Conservation (phyloP, 2,113 vertebrate species). For the Nymphicus hollandicus region DNA sequence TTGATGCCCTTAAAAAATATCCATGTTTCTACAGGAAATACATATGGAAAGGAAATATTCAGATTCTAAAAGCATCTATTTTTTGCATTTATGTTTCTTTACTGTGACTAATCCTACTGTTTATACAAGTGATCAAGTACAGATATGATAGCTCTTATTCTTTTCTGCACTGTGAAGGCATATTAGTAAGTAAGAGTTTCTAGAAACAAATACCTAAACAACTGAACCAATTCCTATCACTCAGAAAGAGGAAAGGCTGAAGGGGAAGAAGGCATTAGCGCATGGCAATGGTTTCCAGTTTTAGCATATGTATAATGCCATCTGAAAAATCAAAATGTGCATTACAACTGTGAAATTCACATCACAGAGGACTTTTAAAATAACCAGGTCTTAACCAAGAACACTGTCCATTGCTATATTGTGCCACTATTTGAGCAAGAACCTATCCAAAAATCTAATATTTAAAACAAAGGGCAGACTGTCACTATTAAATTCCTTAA, state of each 20-base stretch:
- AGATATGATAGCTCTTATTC: background rate
- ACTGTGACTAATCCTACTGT: background rate
- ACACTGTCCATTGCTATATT: background rate
- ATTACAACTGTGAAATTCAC: background rate
- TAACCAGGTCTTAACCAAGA: background rate
- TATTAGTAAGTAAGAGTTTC: background rate
- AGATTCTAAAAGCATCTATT: background rate
- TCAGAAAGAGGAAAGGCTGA: background rate
- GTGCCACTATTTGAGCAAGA: background rate
- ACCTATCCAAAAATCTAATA: background rate
- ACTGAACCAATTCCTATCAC: background rate
- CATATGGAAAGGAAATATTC: background rate
- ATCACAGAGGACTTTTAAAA: background rate
- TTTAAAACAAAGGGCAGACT: background rate
- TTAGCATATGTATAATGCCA: background rate
- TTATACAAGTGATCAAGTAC: background rate
- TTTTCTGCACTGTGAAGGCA: background rate
- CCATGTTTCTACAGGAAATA: background rate
- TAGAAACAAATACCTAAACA: background rate
- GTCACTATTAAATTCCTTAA: background rate
- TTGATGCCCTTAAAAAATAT: background rate
- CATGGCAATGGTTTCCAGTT: background rate
- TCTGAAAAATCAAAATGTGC: accelerated
- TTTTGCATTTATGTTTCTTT: background rate
- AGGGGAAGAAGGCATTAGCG: background rate